These are phyloP conservation scores for Trachelus iudaicus DNA, from an alignment of 2,888 invertebrate genomes.

Conservation along the genomic window DNA sequence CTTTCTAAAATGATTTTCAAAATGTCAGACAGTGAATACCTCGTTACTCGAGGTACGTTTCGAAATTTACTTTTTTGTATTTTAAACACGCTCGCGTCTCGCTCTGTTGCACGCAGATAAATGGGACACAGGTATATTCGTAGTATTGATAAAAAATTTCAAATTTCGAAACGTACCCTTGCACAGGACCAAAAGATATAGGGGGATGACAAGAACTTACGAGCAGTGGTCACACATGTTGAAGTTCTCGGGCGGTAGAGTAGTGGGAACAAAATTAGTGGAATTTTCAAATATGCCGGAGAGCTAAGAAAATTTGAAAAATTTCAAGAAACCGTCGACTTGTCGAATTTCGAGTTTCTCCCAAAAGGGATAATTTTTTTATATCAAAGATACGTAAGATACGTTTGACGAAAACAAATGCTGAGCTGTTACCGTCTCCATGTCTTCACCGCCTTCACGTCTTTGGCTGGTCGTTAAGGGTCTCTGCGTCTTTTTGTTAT, in stretches of 20 bases:
- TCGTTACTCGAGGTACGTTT: no score
- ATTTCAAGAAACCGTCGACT: background rate
- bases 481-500: background rate
- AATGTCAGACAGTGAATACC: background rate
- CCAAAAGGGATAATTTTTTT: background rate
- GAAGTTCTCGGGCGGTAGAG: background rate
- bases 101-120: no score
- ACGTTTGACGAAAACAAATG: slow-evolving; percentile 16
- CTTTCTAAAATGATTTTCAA: slow-evolving; percentile 35
- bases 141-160: no score
- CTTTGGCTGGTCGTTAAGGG: background rate
- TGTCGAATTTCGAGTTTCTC: background rate
- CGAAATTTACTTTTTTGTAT: no score
- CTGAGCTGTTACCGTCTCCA: slow-evolving; percentile 14
- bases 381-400: background rate
- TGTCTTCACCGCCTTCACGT: background rate
- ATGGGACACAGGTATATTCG: no score
- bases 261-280: background rate
- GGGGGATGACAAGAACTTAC: slow-evolving; percentile 33
- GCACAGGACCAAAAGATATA: background rate
- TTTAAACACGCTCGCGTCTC: no score
- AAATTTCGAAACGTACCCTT: no score
- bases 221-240: slow-evolving; percentile 54
- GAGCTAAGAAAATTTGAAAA: background rate
- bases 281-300: background rate